A percentile compares a stretch with the other conserved stretches of the same genome.
Evolutionary conservation across 2,888 invertebrate species (phyloP).

Genomic region (Scrobipalpa atriplicella): DNA sequence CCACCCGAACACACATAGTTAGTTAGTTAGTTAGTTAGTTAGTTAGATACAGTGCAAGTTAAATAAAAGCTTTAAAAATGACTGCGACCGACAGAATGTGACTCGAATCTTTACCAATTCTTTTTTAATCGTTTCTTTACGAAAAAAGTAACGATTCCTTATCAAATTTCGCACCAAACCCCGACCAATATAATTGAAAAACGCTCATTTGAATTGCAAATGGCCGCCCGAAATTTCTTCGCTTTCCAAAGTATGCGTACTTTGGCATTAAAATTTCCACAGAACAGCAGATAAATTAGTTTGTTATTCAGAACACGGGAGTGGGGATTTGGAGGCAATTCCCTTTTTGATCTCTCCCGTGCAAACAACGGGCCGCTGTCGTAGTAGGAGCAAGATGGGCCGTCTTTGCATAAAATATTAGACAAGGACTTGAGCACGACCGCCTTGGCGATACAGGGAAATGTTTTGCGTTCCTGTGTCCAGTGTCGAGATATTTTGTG

Average conservation of each 20-base stretch:
- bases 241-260: constrained; percentile 29
- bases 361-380: constrained; percentile 74
- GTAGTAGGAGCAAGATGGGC: constrained; percentile 48
- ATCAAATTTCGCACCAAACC: background rate
- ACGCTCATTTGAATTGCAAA: constrained; percentile 13
- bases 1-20: too few relatives aligned
- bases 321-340: constrained; percentile 74
- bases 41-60: too few relatives aligned
- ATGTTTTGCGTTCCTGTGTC: background rate
- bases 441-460: constrained; percentile 8
- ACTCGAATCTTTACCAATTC: too few relatives aligned
- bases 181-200: constrained; percentile 19
- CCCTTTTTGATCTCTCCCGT: constrained; percentile 76
- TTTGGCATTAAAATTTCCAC: constrained; percentile 61
- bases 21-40: too few relatives aligned
- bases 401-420: constrained; percentile 79
- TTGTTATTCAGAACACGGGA: constrained; percentile 73
- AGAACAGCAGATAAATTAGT: constrained; percentile 65
- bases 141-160: background rate
- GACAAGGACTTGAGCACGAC: constrained; percentile 38
- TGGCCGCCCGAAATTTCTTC: constrained; percentile 25
- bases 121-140: background rate
- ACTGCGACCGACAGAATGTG: too few relatives aligned
- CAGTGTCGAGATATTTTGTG: background rate
- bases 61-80: too few relatives aligned